Percentiles rank a stretch among this genome's conserved stretches.
These are phyloP conservation scores for Eugnorisma glareosa DNA, from an alignment of 2,888 invertebrate genomes.

Conservation along the genomic window DNA sequence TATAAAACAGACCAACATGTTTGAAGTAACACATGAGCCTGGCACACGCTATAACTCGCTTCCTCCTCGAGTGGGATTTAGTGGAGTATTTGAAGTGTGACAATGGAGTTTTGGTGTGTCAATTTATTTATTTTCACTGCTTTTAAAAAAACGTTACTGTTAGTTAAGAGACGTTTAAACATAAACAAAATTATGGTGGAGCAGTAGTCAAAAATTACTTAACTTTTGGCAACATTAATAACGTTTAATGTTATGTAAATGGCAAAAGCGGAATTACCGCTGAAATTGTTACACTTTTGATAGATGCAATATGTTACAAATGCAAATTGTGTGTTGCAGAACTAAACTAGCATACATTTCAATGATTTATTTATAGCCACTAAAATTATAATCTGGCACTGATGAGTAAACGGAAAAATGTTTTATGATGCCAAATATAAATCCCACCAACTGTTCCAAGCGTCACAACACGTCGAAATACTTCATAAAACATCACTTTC, in stretches of 20 bases:
- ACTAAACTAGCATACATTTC: not conserved
- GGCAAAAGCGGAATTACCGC: no score
- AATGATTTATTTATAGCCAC: constrained; percentile 9
- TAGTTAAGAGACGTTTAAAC: not conserved
- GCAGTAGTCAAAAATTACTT: not conserved
- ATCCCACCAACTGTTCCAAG: constrained; percentile 41
- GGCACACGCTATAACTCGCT: constrained; percentile 84
- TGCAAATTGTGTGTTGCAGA: not conserved
- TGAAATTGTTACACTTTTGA: not conserved
- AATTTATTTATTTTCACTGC: not conserved
- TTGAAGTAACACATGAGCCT: constrained; percentile 84
- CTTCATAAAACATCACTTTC: constrained; percentile 28
- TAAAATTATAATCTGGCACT: constrained; percentile 40
- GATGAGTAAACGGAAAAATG: constrained; percentile 38
- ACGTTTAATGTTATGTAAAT: not conserved
- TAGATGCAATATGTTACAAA: not conserved
- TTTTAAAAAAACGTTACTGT: not conserved
- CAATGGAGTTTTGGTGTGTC: constrained; percentile 41
- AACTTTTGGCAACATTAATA: not conserved
- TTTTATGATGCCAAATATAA: constrained; percentile 40
- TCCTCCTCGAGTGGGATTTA: constrained; percentile 78
- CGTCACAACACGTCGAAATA: constrained; percentile 24
- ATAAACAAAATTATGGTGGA: not conserved
- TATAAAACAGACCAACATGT: constrained; percentile 85
- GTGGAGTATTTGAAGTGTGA: constrained; percentile 69